Base-by-base conservation (phyloP, 2,888 invertebrate species). In the Volucella inanis region DNA sequence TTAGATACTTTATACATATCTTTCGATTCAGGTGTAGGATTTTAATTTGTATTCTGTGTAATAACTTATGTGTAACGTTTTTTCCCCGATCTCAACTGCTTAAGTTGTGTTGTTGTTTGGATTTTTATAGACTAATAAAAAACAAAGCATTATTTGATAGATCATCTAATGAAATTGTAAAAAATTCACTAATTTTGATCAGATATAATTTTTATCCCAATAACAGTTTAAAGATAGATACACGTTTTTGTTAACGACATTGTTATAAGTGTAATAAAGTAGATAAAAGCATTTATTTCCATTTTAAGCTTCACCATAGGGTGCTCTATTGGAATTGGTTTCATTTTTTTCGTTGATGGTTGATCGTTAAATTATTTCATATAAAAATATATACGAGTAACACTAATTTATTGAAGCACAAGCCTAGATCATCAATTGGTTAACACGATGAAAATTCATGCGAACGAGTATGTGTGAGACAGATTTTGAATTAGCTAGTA, bases 81-180 rank as follows among this genome's bases (percentile, higher is more conserved):
- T 62, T 57, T 54, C 45, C 39, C 22, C 8, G 8, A 31, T 12
- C 18, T 65, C 50, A 38, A 22, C 59, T 68, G 3, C 22, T 22
- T 22, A 54, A 67, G 41, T 41, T 67, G 43, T 52, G 38, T 39
- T 61, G 47, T 84, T 14, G 64, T 75, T 47, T 4, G n/a, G 68
- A 22, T 47, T 65, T 74, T 79, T 61, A 79, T 67, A 47, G n/a
- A 14, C 18, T 61, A 50, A 75, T 84, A 79, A 79, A 79, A 84
- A 31, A 68, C 71, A 57, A 75, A 70, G 71, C 61, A 71, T 75
- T 79, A 71, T 79, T 84, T 76, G 75, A 79, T 75, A 38, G 54
- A 84, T 76, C 45, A 54, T 75, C 75, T 84, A 84, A 84, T 84
- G 79, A 84, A 84, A 75, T 75, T 71, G 14, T 78, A 64, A 84